Evolutionary conservation across 2,797 vertebrate genomes (phyloP), one percentile per base, ranked within the genome.

Genomic region (Lycodopsis pacificus): DNA sequence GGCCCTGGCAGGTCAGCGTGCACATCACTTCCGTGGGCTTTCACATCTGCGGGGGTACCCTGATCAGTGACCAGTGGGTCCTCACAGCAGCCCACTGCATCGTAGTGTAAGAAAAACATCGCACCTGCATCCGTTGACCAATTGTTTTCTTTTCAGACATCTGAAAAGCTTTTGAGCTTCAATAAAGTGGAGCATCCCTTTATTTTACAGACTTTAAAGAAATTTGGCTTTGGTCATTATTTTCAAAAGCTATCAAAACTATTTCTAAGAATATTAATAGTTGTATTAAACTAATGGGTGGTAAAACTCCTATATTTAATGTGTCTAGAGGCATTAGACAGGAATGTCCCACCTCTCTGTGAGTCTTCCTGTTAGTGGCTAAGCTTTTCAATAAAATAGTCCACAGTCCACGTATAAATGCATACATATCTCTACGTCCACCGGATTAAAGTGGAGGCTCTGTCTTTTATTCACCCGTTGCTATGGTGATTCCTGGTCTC

Each of bases 1-100:
- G 94, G 94, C 94, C 94, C 12, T 95, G 94, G 93, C 91, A 93
- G 82, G 91, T 78, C 77, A 94, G 93, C 25, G 0, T 95, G 1
- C 89, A 92, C 44, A 0, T 42, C 4, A 30, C 27, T 13, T 5
- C 1, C 27, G 27, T 2, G 2, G 3, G 22, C n/a, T 5, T 0
- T 19, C 92, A 94, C 56, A 40, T 80, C 34, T 95, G 94, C 74
- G 94, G 94, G 53, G 94, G 92, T 61, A 92, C 91, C 17, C 82
- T 95, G 30, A 93, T 95, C 84, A 88, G 58, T 76, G 22, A 53
- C 22, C 48, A 89, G 13, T 95, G 94, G 93, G 89, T 95, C 5
- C 75, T 95, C 27, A 92, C 92, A 4, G 91, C 93, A 56, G 91
- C 93, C n/a, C 92, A 93, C 86, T 95, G 93, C 75, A 79, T 92